Evolutionary conservation across 2,113 vertebrate genomes (phyloP).

Genomic region (Osmerus mordax): DNA sequence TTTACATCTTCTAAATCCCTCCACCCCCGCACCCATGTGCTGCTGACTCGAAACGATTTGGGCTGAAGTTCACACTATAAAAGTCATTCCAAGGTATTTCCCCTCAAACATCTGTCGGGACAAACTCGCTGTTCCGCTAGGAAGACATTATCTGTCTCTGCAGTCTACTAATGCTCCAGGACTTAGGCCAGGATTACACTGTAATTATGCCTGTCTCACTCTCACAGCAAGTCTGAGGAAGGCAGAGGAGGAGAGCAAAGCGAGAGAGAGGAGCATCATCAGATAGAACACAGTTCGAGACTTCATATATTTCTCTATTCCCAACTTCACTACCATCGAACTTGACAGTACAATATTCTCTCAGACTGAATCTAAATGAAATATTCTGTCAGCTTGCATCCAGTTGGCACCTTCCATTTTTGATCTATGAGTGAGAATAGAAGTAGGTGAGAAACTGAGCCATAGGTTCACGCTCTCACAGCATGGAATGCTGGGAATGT

Average conservation of each 20-base stretch:
- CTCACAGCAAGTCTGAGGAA: conserved; percentile 37
- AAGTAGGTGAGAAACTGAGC: neutral
- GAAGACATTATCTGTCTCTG: conserved; percentile 46
- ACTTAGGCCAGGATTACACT: conserved; percentile 61
- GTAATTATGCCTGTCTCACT: conserved; percentile 47
- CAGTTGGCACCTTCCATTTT: neutral
- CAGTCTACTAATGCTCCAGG: conserved; percentile 47
- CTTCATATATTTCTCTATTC: too few relatives aligned
- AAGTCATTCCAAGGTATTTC: conserved; percentile 26
- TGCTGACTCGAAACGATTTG: conserved; percentile 8
- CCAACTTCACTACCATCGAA: too few relatives aligned
- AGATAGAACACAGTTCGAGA: neutral
- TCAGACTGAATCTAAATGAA: too few relatives aligned
- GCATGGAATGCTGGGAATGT: conserved; percentile 18
- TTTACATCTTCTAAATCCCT: too few relatives aligned
- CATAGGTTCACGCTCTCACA: neutral
- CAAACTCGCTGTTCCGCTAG: conserved; percentile 29
- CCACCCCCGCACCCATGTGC: neutral
- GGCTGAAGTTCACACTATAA: conserved; percentile 9
- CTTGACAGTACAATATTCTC: too few relatives aligned
- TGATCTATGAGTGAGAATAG: neutral
- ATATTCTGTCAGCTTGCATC: too few relatives aligned
- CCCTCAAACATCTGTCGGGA: conserved; percentile 57
- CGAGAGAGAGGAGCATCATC: too few relatives aligned
- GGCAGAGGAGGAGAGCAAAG: conserved; percentile 1